Conservation (phyloP, 2,888 invertebrate species). For the Eristalis pertinax region DNA sequence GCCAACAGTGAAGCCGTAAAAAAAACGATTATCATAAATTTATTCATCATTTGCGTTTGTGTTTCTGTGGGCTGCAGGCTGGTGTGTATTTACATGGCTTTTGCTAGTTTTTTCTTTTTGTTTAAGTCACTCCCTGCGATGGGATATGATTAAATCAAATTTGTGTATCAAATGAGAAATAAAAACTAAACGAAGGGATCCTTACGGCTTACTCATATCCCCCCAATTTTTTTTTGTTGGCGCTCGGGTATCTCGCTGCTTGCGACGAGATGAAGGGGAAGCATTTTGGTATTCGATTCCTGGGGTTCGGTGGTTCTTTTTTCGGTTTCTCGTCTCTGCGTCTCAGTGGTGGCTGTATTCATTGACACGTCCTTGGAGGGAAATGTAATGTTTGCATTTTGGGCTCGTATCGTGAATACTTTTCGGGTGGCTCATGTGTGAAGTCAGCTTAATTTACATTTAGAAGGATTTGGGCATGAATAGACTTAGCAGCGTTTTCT, state of each 20-base stretch:
- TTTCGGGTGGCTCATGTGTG: constrained; percentile 34
- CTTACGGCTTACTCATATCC: constrained; percentile 39
- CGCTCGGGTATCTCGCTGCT: not conserved
- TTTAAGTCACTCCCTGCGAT: constrained; percentile 47
- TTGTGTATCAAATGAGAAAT: constrained; percentile 66
- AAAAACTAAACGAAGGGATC: constrained; percentile 60
- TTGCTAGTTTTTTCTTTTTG: constrained; percentile 41
- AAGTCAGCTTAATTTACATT: constrained; percentile 55
- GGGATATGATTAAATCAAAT: constrained; percentile 70
- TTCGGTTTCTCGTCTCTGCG: not conserved
- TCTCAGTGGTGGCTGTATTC: constrained; percentile 12
- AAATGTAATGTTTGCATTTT: constrained; percentile 52
- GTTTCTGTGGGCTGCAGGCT: not conserved
- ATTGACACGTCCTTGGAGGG: constrained; percentile 49
- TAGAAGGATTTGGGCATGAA: constrained; percentile 45
- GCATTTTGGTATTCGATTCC: constrained; percentile 30
- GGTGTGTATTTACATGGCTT: constrained; percentile 42
- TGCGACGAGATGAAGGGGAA: not conserved
- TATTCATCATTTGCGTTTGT: constrained; percentile 54
- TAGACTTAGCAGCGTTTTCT: not conserved
- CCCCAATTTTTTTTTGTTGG: not conserved
- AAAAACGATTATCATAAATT: constrained; percentile 64
- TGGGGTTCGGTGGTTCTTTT: not conserved
- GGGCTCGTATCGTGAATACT: constrained; percentile 19
- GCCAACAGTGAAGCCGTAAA: constrained; percentile 25